These are phyloP conservation scores for Orchesellides sinensis DNA, from an alignment of 2,888 invertebrate species.

Conservation along the genomic window DNA sequence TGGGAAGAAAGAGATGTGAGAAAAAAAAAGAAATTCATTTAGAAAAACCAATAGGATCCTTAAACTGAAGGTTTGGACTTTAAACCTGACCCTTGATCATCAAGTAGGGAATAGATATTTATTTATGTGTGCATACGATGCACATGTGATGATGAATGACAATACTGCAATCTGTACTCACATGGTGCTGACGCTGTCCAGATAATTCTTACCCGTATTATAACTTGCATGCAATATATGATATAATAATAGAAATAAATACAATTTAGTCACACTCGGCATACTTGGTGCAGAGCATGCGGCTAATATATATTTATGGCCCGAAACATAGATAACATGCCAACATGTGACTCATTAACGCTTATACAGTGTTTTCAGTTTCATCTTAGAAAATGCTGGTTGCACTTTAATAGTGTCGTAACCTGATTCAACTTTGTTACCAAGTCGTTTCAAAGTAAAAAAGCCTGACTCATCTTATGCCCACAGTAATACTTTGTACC, in stretches of 20 bases:
- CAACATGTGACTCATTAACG: background rate
- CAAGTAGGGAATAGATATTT: background rate
- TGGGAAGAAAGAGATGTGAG: no score
- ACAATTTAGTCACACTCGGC: no score
- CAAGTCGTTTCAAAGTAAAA: no score
- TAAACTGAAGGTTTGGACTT: constrained; percentile 38
- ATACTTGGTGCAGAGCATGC: no score
- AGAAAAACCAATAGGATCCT: background rate
- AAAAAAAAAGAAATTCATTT: background rate
- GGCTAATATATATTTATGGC: no score
- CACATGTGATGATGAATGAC: constrained; percentile 35
- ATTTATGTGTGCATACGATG: background rate
- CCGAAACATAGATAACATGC: constrained; percentile 5
- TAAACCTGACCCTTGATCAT: constrained; percentile 53
- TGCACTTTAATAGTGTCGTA: no score
- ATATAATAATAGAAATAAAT: no score
- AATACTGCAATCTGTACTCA: constrained; percentile 40
- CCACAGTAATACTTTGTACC: background rate
- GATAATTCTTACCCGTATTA: background rate
- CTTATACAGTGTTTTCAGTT: no score
- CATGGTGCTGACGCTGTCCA: constrained; percentile 35
- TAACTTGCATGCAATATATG: background rate
- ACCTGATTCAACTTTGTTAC: no score
- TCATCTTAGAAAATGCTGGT: no score
- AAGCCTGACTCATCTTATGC: constrained; percentile 3